phyloP scores from a whole-genome alignment of 2,797 vertebrate genomes.

The Chelonia mydas region DNA sequence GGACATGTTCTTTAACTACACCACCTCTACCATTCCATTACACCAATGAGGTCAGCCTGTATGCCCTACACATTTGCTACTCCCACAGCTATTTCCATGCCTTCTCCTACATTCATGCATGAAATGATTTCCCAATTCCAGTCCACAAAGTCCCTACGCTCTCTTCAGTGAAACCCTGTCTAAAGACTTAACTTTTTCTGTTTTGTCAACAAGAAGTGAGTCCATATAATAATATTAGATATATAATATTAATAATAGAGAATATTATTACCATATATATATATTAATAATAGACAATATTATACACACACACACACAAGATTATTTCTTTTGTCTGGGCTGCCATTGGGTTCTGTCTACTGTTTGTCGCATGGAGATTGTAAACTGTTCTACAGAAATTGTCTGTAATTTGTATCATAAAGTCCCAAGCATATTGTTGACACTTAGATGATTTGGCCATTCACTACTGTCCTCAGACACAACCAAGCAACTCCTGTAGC shows the following conservation, averaged over 20 bases:
- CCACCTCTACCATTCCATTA: neutral
- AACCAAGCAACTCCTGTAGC: accelerated
- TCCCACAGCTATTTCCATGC: accelerated
- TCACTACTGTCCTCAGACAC: neutral
- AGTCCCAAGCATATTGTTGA: neutral
- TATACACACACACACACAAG: neutral
- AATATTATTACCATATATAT: no score
- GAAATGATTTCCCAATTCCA: neutral
- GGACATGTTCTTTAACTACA: neutral
- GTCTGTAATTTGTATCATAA: neutral
- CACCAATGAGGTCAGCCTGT: neutral
- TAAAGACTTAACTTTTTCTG: neutral
- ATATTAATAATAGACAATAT: no score
- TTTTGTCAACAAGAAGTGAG: neutral
- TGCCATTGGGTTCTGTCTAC: neutral
- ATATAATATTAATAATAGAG: no score
- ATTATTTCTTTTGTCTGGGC: neutral
- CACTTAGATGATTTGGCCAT: neutral
- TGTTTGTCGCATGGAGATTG: neutral
- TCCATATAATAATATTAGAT: neutral
- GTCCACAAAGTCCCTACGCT: neutral
- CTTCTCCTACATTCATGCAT: neutral
- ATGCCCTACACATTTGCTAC: neutral
- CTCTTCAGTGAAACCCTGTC: neutral
- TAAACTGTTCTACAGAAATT: neutral